Evolutionary conservation across 1,140 invertebrate species (phyloP).

Genomic region (Halesus radiatus): DNA sequence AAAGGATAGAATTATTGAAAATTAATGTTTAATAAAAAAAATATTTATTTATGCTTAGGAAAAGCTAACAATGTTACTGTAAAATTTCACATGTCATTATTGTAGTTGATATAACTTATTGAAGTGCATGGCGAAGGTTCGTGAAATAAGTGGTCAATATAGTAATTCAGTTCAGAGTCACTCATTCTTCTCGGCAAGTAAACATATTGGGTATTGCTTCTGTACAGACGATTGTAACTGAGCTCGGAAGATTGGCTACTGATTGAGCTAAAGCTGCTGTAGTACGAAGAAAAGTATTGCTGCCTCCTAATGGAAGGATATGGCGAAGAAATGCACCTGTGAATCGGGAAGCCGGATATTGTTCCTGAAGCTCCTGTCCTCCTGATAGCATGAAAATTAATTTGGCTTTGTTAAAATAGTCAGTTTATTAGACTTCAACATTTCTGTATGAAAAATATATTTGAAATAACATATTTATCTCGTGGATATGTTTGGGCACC

Average conservation of each 20-base stretch:
- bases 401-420: neutral
- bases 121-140: conserved; percentile 62
- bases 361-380: conserved; percentile 68
- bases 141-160: conserved; percentile 61
- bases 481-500: no score
- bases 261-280: conserved; percentile 33
- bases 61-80: neutral
- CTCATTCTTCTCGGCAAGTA: neutral
- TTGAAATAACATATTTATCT: no score
- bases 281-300: conserved; percentile 6
- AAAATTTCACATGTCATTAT: conserved; percentile 16
- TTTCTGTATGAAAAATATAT: no score
- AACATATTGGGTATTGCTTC: neutral
- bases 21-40: no score
- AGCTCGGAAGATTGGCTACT: conserved; percentile 27
- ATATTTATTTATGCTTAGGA: no score
- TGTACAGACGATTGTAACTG: neutral
- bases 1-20: no score
- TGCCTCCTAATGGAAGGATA: conserved; percentile 22
- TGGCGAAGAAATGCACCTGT: conserved; percentile 63
- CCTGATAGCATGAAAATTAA: conserved; percentile 57
- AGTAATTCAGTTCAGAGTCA: neutral
- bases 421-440: no score
- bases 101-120: conserved; percentile 64
- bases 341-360: conserved; percentile 67